These are phyloP conservation scores for Phyllotreta striolata DNA, from an alignment of 2,888 invertebrate species.

Conservation along the genomic window DNA sequence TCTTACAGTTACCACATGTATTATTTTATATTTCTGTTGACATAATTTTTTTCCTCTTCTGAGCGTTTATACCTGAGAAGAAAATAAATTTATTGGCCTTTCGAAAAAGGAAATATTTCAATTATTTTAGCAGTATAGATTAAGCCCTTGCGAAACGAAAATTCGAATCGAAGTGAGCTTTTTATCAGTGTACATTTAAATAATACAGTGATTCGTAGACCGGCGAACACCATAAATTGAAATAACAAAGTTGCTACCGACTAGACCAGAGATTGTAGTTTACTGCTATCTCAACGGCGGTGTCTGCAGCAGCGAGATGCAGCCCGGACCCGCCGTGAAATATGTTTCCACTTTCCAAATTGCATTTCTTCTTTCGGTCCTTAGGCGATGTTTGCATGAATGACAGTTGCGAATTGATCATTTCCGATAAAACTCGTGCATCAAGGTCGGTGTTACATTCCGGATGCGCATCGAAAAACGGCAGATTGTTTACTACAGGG, in stretches of 20 bases:
- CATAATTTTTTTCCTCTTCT: too few species aligned
- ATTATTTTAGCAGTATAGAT: too few species aligned
- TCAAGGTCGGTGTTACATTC: constrained; percentile 9
- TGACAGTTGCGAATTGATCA: constrained; percentile 31
- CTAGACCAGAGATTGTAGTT: constrained; percentile 10
- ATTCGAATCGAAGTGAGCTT: too few species aligned
- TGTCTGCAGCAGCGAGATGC: constrained; percentile 13
- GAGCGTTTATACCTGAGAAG: too few species aligned
- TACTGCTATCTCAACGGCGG: not conserved
- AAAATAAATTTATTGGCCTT: too few species aligned
- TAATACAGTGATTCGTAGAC: constrained; percentile 13
- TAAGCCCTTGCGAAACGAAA: too few species aligned
- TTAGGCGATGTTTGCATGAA: constrained; percentile 24
- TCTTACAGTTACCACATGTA: too few species aligned
- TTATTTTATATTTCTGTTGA: too few species aligned
- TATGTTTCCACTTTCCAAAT: constrained; percentile 28
- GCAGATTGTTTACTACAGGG: not conserved
- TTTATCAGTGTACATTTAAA: constrained; percentile 4
- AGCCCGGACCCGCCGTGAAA: constrained; percentile 8
- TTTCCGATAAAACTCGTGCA: constrained; percentile 20
- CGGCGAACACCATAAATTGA: not conserved
- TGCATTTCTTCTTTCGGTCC: constrained; percentile 25
- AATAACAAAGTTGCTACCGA: constrained; percentile 4
- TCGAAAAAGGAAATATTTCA: too few species aligned
- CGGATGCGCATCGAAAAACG: constrained; percentile 5